Evolutionary conservation across 92 coral and sea anemone genomes (phyloP), one percentile per base, ranked within the genome.

Genomic region (Pocillopora meandrina): DNA sequence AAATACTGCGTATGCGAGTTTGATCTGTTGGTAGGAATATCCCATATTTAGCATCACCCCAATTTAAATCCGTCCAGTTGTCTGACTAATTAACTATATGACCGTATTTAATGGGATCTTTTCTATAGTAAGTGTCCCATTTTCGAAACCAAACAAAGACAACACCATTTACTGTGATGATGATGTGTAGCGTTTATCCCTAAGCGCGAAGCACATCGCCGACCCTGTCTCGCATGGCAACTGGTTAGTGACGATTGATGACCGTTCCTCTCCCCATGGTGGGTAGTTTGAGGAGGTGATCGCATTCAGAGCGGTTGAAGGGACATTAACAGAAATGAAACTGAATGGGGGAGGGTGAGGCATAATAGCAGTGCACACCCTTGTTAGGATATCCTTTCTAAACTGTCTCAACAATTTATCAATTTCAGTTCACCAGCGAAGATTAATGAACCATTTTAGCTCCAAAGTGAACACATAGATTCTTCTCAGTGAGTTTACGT

Each of bases 71-170:
- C 23, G 7, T 76, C 31, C 9, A 15, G 59, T 26, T 47, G 62
- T 23, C 23, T 9, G 1, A 9, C 5, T 2, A 2, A 1, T 82
- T 61, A 23, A 79, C 61, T 71, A 31, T 21, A 93, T 87, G 96
- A 92, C 93, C 92, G 93, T 90, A 90, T 93, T 93, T 93, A 87
- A 87, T 93, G 90, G 95, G 98, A 94, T 94, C 95, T 87, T 94
- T 94, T 94, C 95, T 94, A 87, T 90, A 92, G 98, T 94, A 92
- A 90, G 94, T 69, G 91, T 92, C 92, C 94, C 95, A 91, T 90
- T 93, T 94, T 90, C 90, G 95, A 88, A 70, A 75, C 92, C 88
- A 83, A 88, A 86, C 91, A 88, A 83, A 90, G 93, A 74, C 91
- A 87, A 71, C 86, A 26, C 58, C 95, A 23, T 57, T 87, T 87